Evolutionary conservation across 1,140 invertebrate species (phyloP).

Genomic region (Drosophila cardini): DNA sequence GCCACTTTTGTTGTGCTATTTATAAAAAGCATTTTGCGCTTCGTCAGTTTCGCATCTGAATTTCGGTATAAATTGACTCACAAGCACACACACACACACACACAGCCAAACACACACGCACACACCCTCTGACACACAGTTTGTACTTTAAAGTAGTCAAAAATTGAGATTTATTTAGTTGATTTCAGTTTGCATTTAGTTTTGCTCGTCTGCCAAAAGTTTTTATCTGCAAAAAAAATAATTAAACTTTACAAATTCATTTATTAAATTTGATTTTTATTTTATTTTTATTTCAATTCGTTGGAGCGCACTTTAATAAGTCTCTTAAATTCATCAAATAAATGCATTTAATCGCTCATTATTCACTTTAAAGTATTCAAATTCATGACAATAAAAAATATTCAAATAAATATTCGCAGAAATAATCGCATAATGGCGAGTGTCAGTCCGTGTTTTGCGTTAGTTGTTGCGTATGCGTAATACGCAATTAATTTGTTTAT

Average conservation of each 20-base stretch:
- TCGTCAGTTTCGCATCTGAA: constrained; percentile 39
- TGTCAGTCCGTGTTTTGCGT: background rate
- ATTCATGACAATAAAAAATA: background rate
- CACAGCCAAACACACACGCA: background rate
- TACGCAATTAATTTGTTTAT: constrained; percentile 78
- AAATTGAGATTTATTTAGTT: constrained; percentile 20
- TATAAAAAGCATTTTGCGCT: constrained; percentile 53
- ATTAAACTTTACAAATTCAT: background rate
- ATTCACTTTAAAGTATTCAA: constrained; percentile 3
- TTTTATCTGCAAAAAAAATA: background rate
- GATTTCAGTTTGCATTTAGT: constrained; percentile 2
- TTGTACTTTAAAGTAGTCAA: constrained; percentile 7
- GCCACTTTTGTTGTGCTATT: constrained; percentile 49
- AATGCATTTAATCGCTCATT: background rate
- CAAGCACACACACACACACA: background rate
- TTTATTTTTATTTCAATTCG: no score
- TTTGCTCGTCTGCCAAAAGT: background rate
- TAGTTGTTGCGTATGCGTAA: constrained; percentile 32
- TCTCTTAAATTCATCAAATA: background rate
- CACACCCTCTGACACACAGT: background rate
- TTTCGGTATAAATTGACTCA: constrained; percentile 27
- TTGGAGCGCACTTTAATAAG: background rate
- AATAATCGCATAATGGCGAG: background rate
- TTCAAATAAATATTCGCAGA: background rate
- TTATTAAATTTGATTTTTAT: background rate